A percentile compares a stretch with the other conserved stretches of the same genome.
These are phyloP conservation scores for Takifugu rubripes DNA, from an alignment of 2,797 vertebrate species.

Conservation along the genomic window DNA sequence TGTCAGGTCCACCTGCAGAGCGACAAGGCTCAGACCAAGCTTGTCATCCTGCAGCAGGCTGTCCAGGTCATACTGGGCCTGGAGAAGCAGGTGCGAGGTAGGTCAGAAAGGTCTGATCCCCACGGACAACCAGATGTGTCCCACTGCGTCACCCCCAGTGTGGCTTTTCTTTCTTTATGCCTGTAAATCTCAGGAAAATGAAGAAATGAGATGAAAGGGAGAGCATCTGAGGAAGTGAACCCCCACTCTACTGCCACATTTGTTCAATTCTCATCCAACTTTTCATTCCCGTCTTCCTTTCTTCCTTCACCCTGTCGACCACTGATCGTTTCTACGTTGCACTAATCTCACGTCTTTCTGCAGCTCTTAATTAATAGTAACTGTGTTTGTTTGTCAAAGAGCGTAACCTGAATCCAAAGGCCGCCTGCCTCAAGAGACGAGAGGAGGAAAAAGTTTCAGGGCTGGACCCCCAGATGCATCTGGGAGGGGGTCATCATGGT, in stretches of 20 bases:
- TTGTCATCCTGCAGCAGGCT: conserved; percentile 98
- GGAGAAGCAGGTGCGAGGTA: conserved; percentile 99
- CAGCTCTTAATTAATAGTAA: conserved; percentile 5
- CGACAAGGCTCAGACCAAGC: conserved; percentile 99
- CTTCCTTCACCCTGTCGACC: conserved; percentile 11
- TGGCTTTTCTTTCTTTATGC: conserved; percentile 30
- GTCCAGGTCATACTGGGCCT: conserved; percentile 98
- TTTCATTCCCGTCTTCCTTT: conserved; percentile 26
- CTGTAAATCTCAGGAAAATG: conserved; percentile 21
- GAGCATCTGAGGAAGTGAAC: conserved; percentile 47
- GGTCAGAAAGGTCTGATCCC: conserved; percentile 66
- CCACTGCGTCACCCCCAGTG: conserved; percentile 25
- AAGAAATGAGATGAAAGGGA: conserved; percentile 35
- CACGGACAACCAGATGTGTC: conserved; percentile 13
- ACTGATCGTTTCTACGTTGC: conserved; percentile 8
- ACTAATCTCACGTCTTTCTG: conserved; percentile 1
- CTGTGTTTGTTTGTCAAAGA: conserved; percentile 69
- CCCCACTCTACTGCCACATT: conserved; percentile 57
- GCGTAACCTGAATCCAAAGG: conserved; percentile 97
- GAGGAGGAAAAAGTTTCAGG: conserved; percentile 97
- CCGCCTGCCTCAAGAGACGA: conserved; percentile 95
- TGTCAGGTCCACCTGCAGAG: conserved; percentile 97
- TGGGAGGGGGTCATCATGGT: conserved; percentile 85
- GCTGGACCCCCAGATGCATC: conserved; percentile 90
- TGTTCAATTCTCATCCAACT: conserved; percentile 37